Conservation (phyloP, 2,888 invertebrate species). For the Lepeophtheirus nordmannii region DNA sequence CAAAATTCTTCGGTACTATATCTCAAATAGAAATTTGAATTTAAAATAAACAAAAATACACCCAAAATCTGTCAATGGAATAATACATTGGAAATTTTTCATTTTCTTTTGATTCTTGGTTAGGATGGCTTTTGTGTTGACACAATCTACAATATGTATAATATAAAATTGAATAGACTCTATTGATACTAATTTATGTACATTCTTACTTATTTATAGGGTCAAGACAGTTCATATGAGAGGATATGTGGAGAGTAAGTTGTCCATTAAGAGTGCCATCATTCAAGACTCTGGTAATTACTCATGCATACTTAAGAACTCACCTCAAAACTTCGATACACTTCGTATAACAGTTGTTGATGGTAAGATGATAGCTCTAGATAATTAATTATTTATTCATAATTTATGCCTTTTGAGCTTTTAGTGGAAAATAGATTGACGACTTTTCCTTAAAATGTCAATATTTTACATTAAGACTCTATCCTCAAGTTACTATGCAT, state of each 20-base stretch:
- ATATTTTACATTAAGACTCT: background rate
- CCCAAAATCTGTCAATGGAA: too few relatives aligned
- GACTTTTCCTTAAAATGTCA: background rate
- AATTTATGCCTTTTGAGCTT: background rate
- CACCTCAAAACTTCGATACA: background rate
- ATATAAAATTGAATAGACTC: too few relatives aligned
- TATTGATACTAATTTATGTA: too few relatives aligned
- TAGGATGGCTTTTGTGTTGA: too few relatives aligned
- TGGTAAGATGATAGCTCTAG: background rate
- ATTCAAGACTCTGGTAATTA: constrained; percentile 13
- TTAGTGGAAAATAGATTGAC: background rate
- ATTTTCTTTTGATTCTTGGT: too few relatives aligned
- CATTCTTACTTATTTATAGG: background rate
- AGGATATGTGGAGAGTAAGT: constrained; percentile 1
- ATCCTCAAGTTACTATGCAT: too few relatives aligned
- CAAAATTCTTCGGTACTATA: too few relatives aligned
- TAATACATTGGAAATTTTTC: too few relatives aligned
- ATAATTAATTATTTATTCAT: background rate
- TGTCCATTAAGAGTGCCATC: constrained; percentile 18
- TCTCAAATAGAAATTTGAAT: too few relatives aligned
- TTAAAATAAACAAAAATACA: too few relatives aligned
- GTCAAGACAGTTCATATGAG: constrained; percentile 8
- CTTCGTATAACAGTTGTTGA: constrained; percentile 10
- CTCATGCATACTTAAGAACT: constrained; percentile 5
- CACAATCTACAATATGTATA: too few relatives aligned